phyloP scores from a whole-genome alignment of 2,888 invertebrate genomes.

The Meloe dianella region DNA sequence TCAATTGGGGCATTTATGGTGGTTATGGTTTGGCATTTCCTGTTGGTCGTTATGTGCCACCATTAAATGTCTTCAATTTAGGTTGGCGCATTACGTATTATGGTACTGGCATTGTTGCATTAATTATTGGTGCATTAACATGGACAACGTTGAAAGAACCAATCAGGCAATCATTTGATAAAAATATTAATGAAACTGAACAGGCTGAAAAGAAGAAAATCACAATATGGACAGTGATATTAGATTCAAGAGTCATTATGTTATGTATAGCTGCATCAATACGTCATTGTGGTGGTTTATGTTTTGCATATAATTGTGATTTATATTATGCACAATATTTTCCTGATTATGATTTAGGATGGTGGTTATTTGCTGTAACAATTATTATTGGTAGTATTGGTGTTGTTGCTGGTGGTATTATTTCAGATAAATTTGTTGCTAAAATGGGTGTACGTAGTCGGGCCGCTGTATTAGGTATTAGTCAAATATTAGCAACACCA shows the following conservation, averaged over 20 bases:
- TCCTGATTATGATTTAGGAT: slow-evolving; percentile 87
- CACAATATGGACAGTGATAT: slow-evolving; percentile 77
- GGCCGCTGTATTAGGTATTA: slow-evolving; percentile 79
- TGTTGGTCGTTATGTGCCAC: slow-evolving; percentile 84
- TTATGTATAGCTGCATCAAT: slow-evolving; percentile 87
- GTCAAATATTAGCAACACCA: slow-evolving; percentile 82
- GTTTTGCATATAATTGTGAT: slow-evolving; percentile 90
- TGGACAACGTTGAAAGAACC: slow-evolving; percentile 80
- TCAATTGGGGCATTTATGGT: slow-evolving; percentile 96
- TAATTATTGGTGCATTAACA: slow-evolving; percentile 74
- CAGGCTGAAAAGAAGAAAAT: slow-evolving; percentile 58
- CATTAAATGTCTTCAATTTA: slow-evolving; percentile 74
- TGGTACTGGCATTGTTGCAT: slow-evolving; percentile 76
- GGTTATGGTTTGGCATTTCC: slow-evolving; percentile 94
- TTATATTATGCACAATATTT: slow-evolving; percentile 87
- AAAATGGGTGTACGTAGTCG: slow-evolving; percentile 85
- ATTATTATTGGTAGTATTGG: slow-evolving; percentile 78
- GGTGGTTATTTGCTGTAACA: slow-evolving; percentile 89
- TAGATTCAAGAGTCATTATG: slow-evolving; percentile 78
- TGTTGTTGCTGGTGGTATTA: slow-evolving; percentile 75
- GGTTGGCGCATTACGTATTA: slow-evolving; percentile 87
- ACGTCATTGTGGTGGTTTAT: slow-evolving; percentile 89
- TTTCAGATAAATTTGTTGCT: slow-evolving; percentile 86
- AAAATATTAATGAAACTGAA: slow-evolving; percentile 54
- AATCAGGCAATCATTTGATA: slow-evolving; percentile 75